Percentiles rank a stretch among this genome's conserved stretches.
phyloP scores from a whole-genome alignment of 2,113 vertebrate species.

The Dicaeum eximium region DNA sequence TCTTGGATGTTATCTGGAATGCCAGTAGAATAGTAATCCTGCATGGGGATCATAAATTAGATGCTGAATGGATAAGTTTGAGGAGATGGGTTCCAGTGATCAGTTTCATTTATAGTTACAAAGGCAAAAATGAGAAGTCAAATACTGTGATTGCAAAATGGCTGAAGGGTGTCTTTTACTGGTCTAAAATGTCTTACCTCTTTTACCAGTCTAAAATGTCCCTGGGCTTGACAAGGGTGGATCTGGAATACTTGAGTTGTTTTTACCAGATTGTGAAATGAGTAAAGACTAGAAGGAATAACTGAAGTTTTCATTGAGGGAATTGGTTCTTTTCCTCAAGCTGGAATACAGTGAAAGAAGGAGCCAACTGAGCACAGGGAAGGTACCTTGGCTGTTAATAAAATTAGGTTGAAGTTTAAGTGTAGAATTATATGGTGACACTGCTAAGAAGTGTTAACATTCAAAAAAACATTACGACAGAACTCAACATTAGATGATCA shows the following conservation, averaged over 20 bases:
- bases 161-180: not conserved
- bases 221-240: not conserved
- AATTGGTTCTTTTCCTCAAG: not conserved
- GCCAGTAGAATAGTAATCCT: not conserved
- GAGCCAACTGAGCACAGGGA: not conserved
- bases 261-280: constrained; percentile 12
- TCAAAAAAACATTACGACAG: not conserved
- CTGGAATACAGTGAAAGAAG: not conserved
- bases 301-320: not conserved
- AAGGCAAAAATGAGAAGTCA: not conserved
- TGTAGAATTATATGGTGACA: not conserved
- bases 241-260: not conserved
- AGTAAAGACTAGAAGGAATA: not conserved
- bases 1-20: not conserved
- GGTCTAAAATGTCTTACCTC: not conserved
- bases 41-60: not conserved
- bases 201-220: not conserved
- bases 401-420: not conserved
- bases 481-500: not conserved
- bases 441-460: not conserved
- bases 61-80: not conserved
- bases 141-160: not conserved
- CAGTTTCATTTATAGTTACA: not conserved
- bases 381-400: not conserved
- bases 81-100: not conserved